A percentile compares a stretch with the other conserved stretches of the same genome.
These are phyloP conservation scores for Mormoops blainvillei DNA, from an alignment of 2,113 vertebrate genomes.

Conservation along the genomic window DNA sequence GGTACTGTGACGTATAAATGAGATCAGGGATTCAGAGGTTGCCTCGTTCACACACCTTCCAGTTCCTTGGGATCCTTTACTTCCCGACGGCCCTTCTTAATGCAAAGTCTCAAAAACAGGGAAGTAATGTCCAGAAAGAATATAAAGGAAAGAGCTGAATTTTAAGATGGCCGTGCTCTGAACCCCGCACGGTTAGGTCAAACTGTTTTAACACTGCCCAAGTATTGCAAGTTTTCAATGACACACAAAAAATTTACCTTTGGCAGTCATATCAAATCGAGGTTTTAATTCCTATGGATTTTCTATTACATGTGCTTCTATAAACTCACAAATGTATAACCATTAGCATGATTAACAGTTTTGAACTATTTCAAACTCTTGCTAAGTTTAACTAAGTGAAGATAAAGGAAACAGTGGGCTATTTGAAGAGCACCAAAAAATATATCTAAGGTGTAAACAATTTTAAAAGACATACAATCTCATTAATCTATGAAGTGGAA, in stretches of 20 bases:
- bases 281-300: not conserved
- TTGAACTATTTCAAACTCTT: not conserved
- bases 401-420: too few relatives aligned
- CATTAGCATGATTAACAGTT: not conserved
- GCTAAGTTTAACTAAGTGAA: not conserved
- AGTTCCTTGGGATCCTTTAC: not conserved
- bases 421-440: not conserved
- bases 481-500: not conserved
- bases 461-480: not conserved
- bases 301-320: not conserved
- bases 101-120: not conserved
- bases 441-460: not conserved
- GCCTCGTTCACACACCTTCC: not conserved
- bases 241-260: not conserved
- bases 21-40: not conserved
- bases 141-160: not conserved
- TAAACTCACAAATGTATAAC: not conserved
- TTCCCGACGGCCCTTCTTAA: not conserved
- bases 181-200: not conserved
- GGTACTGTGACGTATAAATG: not conserved
- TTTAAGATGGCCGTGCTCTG: not conserved
- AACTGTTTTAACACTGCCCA: not conserved
- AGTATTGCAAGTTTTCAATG: not conserved
- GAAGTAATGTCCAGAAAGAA: not conserved
- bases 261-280: not conserved